These are phyloP conservation scores for Caenorhabditis uteleia DNA, from an alignment of 2,888 invertebrate genomes.

Conservation along the genomic window DNA sequence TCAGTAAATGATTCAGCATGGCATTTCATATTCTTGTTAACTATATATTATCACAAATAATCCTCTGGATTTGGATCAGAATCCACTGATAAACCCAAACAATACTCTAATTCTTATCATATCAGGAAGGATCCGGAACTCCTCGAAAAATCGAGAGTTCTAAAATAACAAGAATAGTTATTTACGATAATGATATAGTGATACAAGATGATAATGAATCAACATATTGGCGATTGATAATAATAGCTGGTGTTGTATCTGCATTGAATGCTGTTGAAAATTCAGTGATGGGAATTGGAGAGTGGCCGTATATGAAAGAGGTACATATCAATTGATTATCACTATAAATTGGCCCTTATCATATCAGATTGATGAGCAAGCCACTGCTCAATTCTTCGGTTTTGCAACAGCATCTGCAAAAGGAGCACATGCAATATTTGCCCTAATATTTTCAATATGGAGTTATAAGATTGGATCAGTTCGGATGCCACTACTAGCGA, in stretches of 20 bases:
- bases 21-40: too few species aligned
- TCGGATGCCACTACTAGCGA: slow-evolving; percentile 25
- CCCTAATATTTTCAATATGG: slow-evolving; percentile 51
- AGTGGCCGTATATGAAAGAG: slow-evolving; percentile 51
- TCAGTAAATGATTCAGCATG: too few species aligned
- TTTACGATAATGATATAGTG: too few species aligned
- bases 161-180: too few species aligned
- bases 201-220: too few species aligned
- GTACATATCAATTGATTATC: slow-evolving; percentile 17
- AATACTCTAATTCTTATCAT: too few species aligned
- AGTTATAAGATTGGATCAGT: slow-evolving; percentile 44
- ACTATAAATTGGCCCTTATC: too few species aligned
- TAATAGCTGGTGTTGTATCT: slow-evolving; percentile 31
- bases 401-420: slow-evolving; percentile 49
- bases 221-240: slow-evolving; percentile 44
- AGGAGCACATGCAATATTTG: slow-evolving; percentile 48
- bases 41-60: too few species aligned
- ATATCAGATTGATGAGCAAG: slow-evolving; percentile 45
- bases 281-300: slow-evolving; percentile 45
- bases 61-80: too few species aligned
- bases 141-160: too few species aligned
- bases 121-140: too few species aligned
- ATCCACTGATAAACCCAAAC: too few species aligned
- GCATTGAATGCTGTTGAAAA: slow-evolving; percentile 45
- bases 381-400: slow-evolving; percentile 52